Evolutionary conservation across 2,888 invertebrate species (phyloP).

Genomic region (Agrochola lychnidis): DNA sequence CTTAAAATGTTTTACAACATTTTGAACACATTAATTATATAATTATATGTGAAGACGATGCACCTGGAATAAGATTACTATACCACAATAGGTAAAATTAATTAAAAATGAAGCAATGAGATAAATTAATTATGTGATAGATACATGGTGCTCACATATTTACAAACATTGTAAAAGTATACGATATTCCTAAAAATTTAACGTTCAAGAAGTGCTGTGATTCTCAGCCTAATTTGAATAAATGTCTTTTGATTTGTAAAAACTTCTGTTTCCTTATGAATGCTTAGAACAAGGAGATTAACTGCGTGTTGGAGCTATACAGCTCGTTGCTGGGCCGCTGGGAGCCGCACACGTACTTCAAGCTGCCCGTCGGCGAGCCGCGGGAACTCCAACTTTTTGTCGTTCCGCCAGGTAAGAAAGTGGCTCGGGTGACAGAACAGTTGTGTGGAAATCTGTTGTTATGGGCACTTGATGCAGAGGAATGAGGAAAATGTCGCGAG

Average conservation of each 20-base stretch:
- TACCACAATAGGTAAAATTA: no score
- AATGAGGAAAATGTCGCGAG: not conserved
- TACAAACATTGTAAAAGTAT: no score
- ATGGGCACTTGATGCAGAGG: no score
- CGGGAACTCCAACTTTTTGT: slow-evolving; percentile 73
- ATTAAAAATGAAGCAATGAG: no score
- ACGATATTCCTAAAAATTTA: not conserved
- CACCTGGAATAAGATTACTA: no score
- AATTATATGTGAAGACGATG: no score
- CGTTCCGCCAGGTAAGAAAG: slow-evolving; percentile 74
- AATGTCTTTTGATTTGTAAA: not conserved
- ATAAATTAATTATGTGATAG: no score
- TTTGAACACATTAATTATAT: no score
- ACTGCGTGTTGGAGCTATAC: slow-evolving; percentile 83
- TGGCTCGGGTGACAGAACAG: no score
- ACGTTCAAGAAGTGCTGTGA: not conserved
- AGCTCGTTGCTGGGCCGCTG: slow-evolving; percentile 74
- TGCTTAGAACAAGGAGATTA: slow-evolving; percentile 77
- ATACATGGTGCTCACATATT: no score
- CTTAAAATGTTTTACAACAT: no score
- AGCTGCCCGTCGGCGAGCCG: slow-evolving; percentile 81
- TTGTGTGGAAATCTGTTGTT: not conserved
- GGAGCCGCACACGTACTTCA: slow-evolving; percentile 81
- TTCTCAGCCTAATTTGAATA: not conserved
- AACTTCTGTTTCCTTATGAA: not conserved